phyloP scores from a whole-genome alignment of 23 tunicate genomes.

The Styela clava region DNA sequence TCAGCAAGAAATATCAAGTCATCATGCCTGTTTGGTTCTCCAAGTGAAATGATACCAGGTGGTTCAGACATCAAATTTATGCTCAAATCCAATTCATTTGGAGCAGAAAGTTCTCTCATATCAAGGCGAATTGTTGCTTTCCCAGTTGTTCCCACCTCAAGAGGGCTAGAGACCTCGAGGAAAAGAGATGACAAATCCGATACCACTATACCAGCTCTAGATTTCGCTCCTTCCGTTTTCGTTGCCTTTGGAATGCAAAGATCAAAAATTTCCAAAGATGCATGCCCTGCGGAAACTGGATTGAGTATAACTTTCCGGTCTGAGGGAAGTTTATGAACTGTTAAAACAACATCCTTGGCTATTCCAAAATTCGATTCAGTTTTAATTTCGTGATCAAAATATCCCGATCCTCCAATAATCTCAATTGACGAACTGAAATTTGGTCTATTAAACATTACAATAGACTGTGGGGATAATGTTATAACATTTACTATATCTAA shows the following conservation, averaged over 20 bases:
- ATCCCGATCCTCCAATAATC: conserved; percentile 81
- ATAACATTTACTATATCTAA: conserved; percentile 44
- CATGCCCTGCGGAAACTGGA: conserved; percentile 38
- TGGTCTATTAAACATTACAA: conserved; percentile 58
- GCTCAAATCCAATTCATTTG: conserved; percentile 16
- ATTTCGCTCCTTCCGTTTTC: conserved; percentile 3
- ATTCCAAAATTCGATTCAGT: conserved; percentile 18
- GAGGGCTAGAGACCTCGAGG: not conserved
- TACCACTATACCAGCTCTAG: not conserved
- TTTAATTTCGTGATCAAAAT: conserved; percentile 28
- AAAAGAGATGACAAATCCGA: conserved; percentile 23
- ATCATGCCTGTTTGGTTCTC: not conserved
- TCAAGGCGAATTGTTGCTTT: conserved; percentile 7
- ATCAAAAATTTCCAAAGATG: conserved; percentile 36
- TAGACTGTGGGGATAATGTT: conserved; percentile 14
- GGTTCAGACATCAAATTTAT: conserved; percentile 13
- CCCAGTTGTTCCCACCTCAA: conserved; percentile 14
- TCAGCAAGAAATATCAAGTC: conserved; percentile 4
- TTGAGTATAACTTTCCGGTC: conserved; percentile 7
- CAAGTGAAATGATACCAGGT: not conserved
- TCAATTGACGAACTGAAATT: conserved; percentile 31
- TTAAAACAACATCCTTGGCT: conserved; percentile 25
- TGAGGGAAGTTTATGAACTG: conserved; percentile 7
- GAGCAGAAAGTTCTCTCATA: conserved; percentile 26
- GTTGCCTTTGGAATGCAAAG: conserved; percentile 39